Conservation (phyloP, 2,113 vertebrate genomes). For the Gallinago jamesoni region DNA sequence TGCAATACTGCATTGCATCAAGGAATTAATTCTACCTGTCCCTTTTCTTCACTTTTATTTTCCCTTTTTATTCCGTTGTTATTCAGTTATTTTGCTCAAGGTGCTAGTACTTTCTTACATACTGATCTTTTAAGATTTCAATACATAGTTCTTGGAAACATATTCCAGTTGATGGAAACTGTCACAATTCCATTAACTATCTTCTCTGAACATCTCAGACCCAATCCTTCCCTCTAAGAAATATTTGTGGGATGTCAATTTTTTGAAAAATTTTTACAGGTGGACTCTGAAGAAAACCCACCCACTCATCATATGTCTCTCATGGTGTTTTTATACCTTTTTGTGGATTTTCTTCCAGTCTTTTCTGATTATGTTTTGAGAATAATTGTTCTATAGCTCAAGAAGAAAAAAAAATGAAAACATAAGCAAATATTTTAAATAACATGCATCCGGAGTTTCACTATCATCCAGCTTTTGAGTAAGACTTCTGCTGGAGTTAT, state of each 20-base stretch:
- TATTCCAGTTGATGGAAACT: background rate
- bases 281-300: conserved; percentile 63
- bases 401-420: background rate
- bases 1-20: background rate
- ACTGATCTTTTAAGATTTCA: background rate
- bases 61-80: no score
- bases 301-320: conserved; percentile 63
- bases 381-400: background rate
- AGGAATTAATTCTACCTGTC: background rate
- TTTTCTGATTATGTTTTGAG: background rate
- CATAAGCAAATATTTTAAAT: background rate
- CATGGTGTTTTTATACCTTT: conserved; percentile 22
- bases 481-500: background rate
- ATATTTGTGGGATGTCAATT: conserved; percentile 14
- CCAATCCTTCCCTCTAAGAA: background rate
- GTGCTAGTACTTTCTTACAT: background rate
- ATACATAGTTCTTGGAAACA: background rate
- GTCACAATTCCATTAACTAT: conserved; percentile 2
- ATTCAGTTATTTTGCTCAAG: background rate
- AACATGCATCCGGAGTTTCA: background rate
- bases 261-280: conserved; percentile 45
- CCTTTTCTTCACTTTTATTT: background rate
- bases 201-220: conserved; percentile 9
- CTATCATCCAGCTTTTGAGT: background rate
- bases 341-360: background rate